phyloP scores from a whole-genome alignment of 2,797 vertebrate genomes.

The Ciconia nigra region DNA sequence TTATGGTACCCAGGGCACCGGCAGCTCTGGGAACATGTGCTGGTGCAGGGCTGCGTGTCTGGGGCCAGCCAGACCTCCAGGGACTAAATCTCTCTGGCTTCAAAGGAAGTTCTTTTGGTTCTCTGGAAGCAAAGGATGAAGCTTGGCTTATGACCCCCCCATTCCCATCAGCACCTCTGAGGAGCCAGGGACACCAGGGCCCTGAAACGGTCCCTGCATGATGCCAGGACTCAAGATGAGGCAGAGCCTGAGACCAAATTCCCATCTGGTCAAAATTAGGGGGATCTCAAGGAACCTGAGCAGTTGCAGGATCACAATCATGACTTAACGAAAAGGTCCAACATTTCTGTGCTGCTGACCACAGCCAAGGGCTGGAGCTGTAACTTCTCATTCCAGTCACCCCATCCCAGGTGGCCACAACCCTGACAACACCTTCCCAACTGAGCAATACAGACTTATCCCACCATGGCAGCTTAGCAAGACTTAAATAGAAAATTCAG shows the following conservation, averaged over 20 bases:
- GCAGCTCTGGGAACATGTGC: not conserved
- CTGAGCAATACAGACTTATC: not conserved
- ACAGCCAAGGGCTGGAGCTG: not conserved
- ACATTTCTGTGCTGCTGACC: not conserved
- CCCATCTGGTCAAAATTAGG: not conserved
- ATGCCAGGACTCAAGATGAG: not conserved
- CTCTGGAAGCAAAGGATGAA: not conserved
- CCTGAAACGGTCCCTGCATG: not conserved
- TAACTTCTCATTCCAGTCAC: not conserved
- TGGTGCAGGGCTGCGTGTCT: not conserved
- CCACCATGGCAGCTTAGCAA: not conserved
- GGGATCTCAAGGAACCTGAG: not conserved
- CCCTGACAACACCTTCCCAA: not conserved
- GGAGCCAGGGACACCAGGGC: not conserved
- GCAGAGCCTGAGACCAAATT: not conserved
- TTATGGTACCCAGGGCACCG: rapidly evolving
- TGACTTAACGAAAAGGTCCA: not conserved
- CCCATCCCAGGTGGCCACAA: not conserved
- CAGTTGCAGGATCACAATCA: not conserved
- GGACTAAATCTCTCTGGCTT: not conserved
- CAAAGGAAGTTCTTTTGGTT: not conserved
- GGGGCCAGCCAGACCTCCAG: not conserved
- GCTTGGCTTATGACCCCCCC: rapidly evolving
- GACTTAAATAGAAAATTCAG: not conserved
- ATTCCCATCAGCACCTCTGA: not conserved